Conservation (phyloP, 37 sponge, comb jelly and placozoan species). For the Corticium candelabrum region DNA sequence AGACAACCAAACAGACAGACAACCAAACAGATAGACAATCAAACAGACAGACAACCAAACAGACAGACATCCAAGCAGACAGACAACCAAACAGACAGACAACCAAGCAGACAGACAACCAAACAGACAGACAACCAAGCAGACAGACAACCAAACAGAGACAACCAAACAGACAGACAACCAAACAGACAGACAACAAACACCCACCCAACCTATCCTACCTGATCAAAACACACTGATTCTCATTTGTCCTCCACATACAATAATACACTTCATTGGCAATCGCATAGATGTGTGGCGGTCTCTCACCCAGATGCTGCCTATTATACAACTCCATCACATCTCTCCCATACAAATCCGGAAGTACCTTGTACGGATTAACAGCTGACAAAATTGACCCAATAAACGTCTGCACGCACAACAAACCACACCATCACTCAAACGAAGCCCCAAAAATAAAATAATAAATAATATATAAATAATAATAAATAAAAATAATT, state of each 20-base stretch:
- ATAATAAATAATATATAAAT: too few relatives aligned
- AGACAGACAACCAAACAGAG: too few relatives aligned
- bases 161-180: too few relatives aligned
- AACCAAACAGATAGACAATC: too few relatives aligned
- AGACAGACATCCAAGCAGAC: too few relatives aligned
- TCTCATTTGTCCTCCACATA: conserved; percentile 89
- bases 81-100: too few relatives aligned
- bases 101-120: too few relatives aligned
- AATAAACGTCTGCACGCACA: conserved; percentile 68
- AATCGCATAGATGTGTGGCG: conserved; percentile 95
- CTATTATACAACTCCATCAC: conserved; percentile 40
- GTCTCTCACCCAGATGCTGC: conserved; percentile 78
- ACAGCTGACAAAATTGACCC: conserved; percentile 92
- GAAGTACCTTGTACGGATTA: conserved; percentile 85
- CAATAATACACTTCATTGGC: conserved; percentile 89
- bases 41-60: too few relatives aligned
- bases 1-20: too few relatives aligned
- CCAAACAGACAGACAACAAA: too few relatives aligned
- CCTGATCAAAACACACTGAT: conserved; percentile 97
- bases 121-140: too few relatives aligned
- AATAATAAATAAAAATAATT: too few relatives aligned
- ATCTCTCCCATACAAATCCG: conserved; percentile 56
- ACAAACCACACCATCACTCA: not conserved
- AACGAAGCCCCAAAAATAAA: not conserved
- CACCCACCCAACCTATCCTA: conserved; percentile 2